phyloP scores from a whole-genome alignment of 1,140 invertebrate species.

The Platyura marginata region DNA sequence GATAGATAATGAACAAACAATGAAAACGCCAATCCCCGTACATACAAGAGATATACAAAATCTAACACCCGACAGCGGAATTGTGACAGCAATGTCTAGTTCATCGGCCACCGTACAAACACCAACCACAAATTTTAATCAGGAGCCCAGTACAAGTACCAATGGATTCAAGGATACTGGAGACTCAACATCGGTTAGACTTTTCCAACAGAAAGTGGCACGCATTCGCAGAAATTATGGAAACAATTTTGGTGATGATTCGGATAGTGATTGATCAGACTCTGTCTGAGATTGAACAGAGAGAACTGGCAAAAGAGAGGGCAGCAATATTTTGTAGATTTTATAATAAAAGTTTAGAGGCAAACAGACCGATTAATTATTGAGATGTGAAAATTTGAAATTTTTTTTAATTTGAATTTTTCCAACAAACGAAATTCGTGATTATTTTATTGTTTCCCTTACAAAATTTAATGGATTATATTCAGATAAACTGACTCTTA shows the following conservation, averaged over 20 bases:
- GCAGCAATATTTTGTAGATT: too few species aligned
- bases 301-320: too few species aligned
- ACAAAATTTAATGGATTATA: too few species aligned
- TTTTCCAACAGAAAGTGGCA: constrained; percentile 7
- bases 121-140: not conserved
- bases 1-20: not conserved
- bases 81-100: constrained; percentile 2
- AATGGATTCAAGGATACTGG: not conserved
- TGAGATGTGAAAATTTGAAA: too few species aligned
- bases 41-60: not conserved
- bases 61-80: constrained; percentile 8
- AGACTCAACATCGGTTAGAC: not conserved
- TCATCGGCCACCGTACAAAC: not conserved
- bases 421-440: too few species aligned
- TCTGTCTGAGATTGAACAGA: too few species aligned
- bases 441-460: too few species aligned
- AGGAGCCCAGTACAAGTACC: not conserved
- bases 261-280: constrained; percentile 9
- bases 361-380: too few species aligned
- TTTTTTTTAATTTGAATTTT: too few species aligned
- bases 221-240: constrained; percentile 7
- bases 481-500: too few species aligned
- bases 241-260: constrained; percentile 7
- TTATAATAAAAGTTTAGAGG: too few species aligned
- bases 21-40: not conserved